phyloP scores from a whole-genome alignment of 1,140 invertebrate species.

The Oryctes rhinoceros region DNA sequence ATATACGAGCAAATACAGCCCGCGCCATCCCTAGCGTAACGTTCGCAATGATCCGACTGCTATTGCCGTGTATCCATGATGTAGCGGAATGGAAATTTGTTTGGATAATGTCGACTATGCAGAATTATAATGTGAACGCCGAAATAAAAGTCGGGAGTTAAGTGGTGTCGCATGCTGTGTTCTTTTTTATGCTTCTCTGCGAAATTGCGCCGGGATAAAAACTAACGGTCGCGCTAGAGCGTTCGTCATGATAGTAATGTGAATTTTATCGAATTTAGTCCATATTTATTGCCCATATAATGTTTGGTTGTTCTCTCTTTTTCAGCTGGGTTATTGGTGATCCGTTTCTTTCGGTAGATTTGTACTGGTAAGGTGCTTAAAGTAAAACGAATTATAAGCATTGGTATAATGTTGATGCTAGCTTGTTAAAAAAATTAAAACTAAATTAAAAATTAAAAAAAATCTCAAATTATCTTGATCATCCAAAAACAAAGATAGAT shows the following conservation, averaged over 20 bases:
- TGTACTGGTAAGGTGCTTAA: no score
- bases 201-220: background rate
- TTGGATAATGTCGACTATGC: slow-evolving; percentile 10
- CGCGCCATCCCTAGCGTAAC: background rate
- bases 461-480: no score
- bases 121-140: slow-evolving; percentile 18
- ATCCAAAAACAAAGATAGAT: no score
- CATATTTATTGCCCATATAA: no score
- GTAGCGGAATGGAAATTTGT: background rate
- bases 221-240: background rate
- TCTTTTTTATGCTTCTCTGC: background rate
- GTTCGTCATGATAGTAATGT: background rate
- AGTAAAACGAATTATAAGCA: no score
- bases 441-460: no score
- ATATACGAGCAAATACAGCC: background rate
- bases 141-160: background rate
- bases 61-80: background rate
- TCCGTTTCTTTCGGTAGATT: no score
- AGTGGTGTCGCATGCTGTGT: slow-evolving; percentile 1
- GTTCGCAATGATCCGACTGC: background rate
- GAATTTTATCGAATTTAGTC: background rate
- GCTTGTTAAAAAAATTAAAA: no score
- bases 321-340: no score
- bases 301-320: no score
- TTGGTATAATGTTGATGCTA: no score